These are phyloP conservation scores for Amphimallon solstitiale DNA, from an alignment of 2,888 invertebrate genomes.

Conservation along the genomic window DNA sequence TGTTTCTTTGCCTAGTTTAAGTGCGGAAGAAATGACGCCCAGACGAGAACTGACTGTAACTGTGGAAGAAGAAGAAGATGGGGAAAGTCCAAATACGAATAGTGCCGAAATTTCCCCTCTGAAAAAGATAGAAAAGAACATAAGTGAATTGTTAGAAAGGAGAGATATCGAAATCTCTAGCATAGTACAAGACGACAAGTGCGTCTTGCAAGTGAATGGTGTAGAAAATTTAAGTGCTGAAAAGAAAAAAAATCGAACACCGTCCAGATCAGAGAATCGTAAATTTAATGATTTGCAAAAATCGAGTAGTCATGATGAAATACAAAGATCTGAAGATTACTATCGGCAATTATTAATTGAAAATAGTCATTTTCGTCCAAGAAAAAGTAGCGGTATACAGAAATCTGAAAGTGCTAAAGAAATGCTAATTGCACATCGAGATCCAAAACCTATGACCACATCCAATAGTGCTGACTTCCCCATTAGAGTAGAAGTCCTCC, in stretches of 20 bases:
- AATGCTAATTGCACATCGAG: constrained; percentile 69
- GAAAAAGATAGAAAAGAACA: constrained; percentile 77
- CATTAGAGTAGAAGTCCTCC: constrained; percentile 73
- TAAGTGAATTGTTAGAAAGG: constrained; percentile 72
- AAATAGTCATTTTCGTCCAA: constrained; percentile 61
- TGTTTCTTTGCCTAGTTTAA: constrained; percentile 74
- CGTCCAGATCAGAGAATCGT: constrained; percentile 53
- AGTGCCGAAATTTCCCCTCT: constrained; percentile 74
- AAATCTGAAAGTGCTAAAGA: constrained; percentile 81
- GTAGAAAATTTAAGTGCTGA: constrained; percentile 63
- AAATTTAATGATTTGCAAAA: constrained; percentile 70
- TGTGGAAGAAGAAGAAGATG: constrained; percentile 78
- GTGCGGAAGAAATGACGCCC: constrained; percentile 69
- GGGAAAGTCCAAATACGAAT: constrained; percentile 71
- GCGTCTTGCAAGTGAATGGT: constrained; percentile 60
- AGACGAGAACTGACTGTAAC: constrained; percentile 76
- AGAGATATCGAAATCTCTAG: constrained; percentile 58
- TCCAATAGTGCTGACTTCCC: constrained; percentile 69
- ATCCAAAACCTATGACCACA: constrained; percentile 54
- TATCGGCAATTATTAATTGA: constrained; percentile 53
- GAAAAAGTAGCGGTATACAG: constrained; percentile 74
- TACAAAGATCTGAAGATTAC: constrained; percentile 63
- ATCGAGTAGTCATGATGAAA: constrained; percentile 72
- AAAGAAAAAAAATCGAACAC: constrained; percentile 60
- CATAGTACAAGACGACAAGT: constrained; percentile 54